Percentiles rank a stretch among this genome's conserved stretches.
Conservation (phyloP, 35 echinoderm and acorn worm species). For the Apostichopus parvimensis region DNA sequence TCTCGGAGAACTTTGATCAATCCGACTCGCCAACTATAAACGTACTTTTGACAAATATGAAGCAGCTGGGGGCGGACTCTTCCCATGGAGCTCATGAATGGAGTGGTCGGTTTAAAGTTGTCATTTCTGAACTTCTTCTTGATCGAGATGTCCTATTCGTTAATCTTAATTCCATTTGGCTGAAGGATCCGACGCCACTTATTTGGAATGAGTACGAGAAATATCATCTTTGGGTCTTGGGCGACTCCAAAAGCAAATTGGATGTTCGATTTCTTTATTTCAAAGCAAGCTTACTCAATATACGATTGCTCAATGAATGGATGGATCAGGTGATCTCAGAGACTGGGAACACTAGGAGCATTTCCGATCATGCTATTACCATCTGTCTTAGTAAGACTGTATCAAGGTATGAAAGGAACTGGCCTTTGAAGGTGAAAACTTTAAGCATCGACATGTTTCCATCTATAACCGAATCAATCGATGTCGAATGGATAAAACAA, state of each 20-base stretch:
- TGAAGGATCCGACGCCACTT: constrained; percentile 56
- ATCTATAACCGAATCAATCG: constrained; percentile 2
- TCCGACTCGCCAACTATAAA: too few species aligned
- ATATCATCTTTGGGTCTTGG: constrained; percentile 53
- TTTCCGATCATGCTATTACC: neutral
- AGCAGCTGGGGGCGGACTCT: neutral
- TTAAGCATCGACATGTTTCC: constrained; percentile 41
- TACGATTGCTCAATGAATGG: neutral
- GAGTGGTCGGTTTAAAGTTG: neutral
- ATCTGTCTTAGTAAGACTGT: constrained; percentile 2
- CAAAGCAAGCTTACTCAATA: constrained; percentile 7
- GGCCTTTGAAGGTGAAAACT: constrained; percentile 22
- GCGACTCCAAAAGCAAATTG: neutral
- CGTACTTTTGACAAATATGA: too few species aligned
- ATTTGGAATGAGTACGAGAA: constrained; percentile 20
- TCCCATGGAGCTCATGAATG: neutral
- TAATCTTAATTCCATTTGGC: constrained; percentile 40
- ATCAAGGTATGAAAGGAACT: constrained; percentile 21
- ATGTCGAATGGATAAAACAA: constrained; percentile 4
- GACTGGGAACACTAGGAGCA: neutral
- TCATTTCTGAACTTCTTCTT: neutral
- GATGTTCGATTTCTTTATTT: constrained; percentile 52
- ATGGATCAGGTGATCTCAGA: neutral
- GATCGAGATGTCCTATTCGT: constrained; percentile 49
- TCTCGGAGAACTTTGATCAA: neutral